phyloP scores from a whole-genome alignment of 2,113 vertebrate species.

The Percopsis transmontana region DNA sequence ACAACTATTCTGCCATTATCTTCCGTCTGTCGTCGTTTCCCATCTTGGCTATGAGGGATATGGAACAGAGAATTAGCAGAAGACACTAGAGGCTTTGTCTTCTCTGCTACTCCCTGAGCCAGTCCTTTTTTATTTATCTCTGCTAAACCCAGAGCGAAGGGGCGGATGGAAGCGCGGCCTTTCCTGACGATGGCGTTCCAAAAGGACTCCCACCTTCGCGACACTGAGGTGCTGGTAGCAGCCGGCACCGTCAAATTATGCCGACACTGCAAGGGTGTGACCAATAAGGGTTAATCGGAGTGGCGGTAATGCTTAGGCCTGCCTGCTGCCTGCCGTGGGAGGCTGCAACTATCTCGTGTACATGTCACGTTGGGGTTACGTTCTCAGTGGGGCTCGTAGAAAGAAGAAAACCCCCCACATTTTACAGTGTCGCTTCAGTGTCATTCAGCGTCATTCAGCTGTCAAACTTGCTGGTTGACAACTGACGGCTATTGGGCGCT shows the following conservation, averaged over 20 bases:
- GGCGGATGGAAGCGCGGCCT: constrained; percentile 32
- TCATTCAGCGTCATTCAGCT: constrained; percentile 41
- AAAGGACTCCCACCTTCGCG: constrained; percentile 50
- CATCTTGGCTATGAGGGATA: constrained; percentile 3
- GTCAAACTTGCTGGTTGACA: constrained; percentile 41
- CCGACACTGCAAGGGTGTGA: constrained; percentile 39
- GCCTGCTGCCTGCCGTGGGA: constrained; percentile 48
- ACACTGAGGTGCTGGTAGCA: too few species aligned
- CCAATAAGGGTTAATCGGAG: constrained; percentile 67
- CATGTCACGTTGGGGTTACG: constrained; percentile 27
- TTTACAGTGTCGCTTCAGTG: constrained; percentile 24
- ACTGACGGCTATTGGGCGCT: constrained; percentile 41
- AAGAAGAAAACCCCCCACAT: background rate
- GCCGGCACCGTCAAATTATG: too few species aligned
- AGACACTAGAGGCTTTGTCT: constrained; percentile 31
- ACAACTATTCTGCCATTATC: constrained; percentile 53
- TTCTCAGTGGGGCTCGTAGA: too few species aligned
- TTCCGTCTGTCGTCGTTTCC: constrained; percentile 54
- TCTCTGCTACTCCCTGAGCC: constrained; percentile 56
- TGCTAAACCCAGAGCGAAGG: constrained; percentile 55
- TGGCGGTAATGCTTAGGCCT: constrained; percentile 63
- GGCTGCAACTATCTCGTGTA: constrained; percentile 53
- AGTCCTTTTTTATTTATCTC: constrained; percentile 53
- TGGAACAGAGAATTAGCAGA: too few species aligned
- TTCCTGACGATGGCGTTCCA: constrained; percentile 62